Evolutionary conservation across 2,888 invertebrate species (phyloP).

Genomic region (Drosophila glabriapex): DNA sequence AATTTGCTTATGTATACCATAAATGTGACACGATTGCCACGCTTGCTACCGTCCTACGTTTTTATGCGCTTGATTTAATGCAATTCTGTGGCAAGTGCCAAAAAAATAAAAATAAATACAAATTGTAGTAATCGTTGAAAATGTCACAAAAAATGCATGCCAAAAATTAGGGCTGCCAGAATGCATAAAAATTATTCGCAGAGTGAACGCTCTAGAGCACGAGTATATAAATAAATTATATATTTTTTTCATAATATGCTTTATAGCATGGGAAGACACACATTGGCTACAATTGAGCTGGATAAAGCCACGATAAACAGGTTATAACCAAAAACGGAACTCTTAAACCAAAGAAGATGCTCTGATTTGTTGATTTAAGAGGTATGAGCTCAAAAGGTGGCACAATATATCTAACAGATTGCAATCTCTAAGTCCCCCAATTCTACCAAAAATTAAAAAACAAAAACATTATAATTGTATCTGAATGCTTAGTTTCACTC

Average conservation of each 20-base stretch:
- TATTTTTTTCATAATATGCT: background rate
- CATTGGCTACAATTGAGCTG: too few relatives aligned
- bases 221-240: background rate
- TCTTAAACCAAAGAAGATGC: background rate
- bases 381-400: background rate
- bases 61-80: constrained; percentile 64
- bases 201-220: background rate
- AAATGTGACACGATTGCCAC: constrained; percentile 49
- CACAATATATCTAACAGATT: background rate
- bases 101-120: background rate
- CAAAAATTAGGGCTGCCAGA: constrained; percentile 35
- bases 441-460: too few relatives aligned
- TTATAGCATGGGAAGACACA: too few relatives aligned
- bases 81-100: constrained; percentile 45
- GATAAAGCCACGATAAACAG: too few relatives aligned
- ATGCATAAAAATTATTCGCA: constrained; percentile 20
- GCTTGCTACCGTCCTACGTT: constrained; percentile 26
- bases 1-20: constrained; percentile 73
- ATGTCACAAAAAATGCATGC: constrained; percentile 22
- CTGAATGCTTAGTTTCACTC: too few relatives aligned
- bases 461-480: too few relatives aligned
- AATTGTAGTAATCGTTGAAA: constrained; percentile 7
- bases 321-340: too few relatives aligned
- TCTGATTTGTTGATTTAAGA: background rate
- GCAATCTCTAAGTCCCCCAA: too few relatives aligned